A percentile compares a stretch with the other conserved stretches of the same genome.
Evolutionary conservation across 2,113 vertebrate species (phyloP).

Genomic region (Octodon degus): DNA sequence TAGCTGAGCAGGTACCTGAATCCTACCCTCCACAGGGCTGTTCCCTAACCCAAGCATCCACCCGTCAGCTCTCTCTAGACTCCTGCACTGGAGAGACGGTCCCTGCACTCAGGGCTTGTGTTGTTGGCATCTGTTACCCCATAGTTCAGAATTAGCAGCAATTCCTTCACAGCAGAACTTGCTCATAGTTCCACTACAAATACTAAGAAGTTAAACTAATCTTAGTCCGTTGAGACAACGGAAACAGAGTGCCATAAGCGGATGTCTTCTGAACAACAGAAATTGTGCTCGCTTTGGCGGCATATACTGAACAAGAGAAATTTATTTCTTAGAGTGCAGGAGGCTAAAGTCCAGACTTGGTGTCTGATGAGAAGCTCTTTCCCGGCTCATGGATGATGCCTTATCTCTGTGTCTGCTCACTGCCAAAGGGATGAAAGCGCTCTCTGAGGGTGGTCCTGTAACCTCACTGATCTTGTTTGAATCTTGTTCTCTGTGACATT

Average conservation of each 20-base stretch:
- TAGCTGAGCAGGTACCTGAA: neutral
- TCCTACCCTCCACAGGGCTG: accelerated
- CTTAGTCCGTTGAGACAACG: neutral
- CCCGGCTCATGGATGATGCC: neutral
- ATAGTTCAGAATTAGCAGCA: neutral
- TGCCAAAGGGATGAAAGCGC: neutral
- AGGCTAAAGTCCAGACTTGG: neutral
- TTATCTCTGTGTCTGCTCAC: neutral
- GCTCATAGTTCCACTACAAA: neutral
- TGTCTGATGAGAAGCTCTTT: neutral
- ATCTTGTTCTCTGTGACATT: neutral
- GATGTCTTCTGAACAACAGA: neutral
- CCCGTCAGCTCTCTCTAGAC: too few relatives aligned
- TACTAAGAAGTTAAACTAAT: neutral
- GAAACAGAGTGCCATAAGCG: neutral
- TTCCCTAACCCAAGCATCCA: accelerated
- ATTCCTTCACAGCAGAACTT: neutral
- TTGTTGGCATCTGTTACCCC: neutral
- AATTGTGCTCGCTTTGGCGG: neutral
- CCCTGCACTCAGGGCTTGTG: neutral
- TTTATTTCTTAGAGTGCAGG: neutral
- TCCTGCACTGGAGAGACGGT: neutral
- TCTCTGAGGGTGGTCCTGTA: neutral
- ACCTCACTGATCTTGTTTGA: too few relatives aligned
- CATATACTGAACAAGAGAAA: neutral